A percentile compares a stretch with the other conserved stretches of the same genome.
phyloP scores from a whole-genome alignment of 2,113 vertebrate genomes.

The Hemicordylus capensis region DNA sequence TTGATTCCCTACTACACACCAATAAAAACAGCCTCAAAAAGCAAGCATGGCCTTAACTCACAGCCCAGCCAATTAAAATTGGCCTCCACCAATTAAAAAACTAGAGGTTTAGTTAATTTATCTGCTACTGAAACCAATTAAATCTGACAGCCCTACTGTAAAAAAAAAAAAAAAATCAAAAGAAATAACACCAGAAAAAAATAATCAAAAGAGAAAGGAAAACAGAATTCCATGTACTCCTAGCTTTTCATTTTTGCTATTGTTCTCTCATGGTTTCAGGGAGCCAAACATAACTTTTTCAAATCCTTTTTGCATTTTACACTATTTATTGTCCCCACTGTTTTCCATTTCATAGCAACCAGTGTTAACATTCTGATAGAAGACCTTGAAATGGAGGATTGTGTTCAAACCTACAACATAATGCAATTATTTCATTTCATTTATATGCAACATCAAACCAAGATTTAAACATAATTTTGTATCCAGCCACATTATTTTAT shows the following conservation, averaged over 20 bases:
- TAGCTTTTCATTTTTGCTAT: neutral
- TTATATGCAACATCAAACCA: fast-evolving
- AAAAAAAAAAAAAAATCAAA: neutral
- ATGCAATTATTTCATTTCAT: fast-evolving
- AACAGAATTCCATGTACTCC: neutral
- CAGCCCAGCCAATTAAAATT: neutral
- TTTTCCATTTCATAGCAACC: neutral
- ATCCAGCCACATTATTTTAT: neutral
- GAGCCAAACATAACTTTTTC: fast-evolving
- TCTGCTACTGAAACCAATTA: neutral
- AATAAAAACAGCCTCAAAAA: neutral
- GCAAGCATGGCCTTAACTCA: neutral
- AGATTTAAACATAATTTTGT: too few species aligned
- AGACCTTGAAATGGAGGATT: fast-evolving
- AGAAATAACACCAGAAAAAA: neutral
- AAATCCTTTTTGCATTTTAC: neutral
- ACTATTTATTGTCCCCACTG: neutral
- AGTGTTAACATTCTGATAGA: fast-evolving
- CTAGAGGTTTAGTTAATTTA: neutral
- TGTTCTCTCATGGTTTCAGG: neutral
- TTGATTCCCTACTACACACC: neutral
- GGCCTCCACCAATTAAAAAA: neutral
- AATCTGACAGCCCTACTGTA: neutral
- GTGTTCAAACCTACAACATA: neutral
- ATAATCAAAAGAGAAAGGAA: neutral